Evolutionary conservation across 2,113 vertebrate species (phyloP), one percentile per base, ranked within the genome.

Genomic region (Empidonax traillii): DNA sequence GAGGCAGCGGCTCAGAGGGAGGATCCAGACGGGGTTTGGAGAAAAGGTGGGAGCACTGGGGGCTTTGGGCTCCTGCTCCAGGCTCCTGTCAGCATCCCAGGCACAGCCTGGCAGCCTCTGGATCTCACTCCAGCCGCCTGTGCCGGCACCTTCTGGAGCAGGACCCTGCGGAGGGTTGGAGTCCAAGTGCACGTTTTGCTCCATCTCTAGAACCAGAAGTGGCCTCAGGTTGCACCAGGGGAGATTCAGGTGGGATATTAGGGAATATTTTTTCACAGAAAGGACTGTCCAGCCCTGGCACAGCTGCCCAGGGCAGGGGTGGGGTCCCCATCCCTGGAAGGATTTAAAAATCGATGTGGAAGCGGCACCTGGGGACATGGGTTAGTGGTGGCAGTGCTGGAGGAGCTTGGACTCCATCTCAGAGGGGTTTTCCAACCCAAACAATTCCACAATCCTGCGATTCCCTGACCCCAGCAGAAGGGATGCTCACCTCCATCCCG

Each of bases 41-140:
- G 4, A 1, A 1, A 14, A 10, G 14, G 53, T 5, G 31, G 52
- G 12, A 0, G 5, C 12, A 3, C 2, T 0, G 3, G 41, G 41
- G 66, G 24, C 56, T 16, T 18, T 0, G 3, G 66, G 41, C 24
- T 56, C 53, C 53, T 21, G 53, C 4, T 21, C 53, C 31, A 6
- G 59, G 52, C 31, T 31, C 72, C 85, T 28, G 52, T 17, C 66
- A 58, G 73, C 19, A 30, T 8, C 37, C 15, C 0, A 12, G 47
- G 47, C 28, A 24, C 37, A n/a, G 31, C 68, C 8, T 19, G 13
- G 19, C 61, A 30, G 37, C 25, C 59, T 37, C 65, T 7, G 33
- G 21, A 24, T 10, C 33, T 6, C 56, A 22, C 12, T 4, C 21
- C 56, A 58, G 21, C 21, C 12, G 4, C 58, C 56, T 59, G 56